Base-by-base conservation (phyloP, 2,797 vertebrate genomes). In the Avahi laniger region DNA sequence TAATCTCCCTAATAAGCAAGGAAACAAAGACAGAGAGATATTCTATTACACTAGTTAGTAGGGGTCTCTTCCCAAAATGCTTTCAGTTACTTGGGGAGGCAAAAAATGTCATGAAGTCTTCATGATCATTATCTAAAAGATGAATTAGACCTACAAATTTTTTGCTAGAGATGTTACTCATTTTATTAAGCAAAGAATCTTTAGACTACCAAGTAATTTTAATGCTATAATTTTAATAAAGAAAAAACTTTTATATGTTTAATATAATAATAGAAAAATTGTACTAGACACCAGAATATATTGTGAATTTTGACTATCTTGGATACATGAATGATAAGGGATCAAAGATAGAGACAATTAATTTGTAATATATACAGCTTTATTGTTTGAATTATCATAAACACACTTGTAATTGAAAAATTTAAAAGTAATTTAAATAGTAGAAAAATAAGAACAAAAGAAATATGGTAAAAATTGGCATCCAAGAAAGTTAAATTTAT, bases 381-480 rank as follows among this genome's bases (percentile, higher is more conserved):
- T 54, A n/a, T 46, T 90, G 17, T 75, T 81, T 85, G 24, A 83
- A 79, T 70, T 41, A 85, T 76, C 18, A 35, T 69, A 24, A 93
- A 86, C 8, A 84, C 24, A 38, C 33, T 38, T 80, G 11, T 43
- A 63, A 76, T 22, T 38, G 52, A 67, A 63, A 93, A 73, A 10
- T 33, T 78, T 33, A 22, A 35, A 72, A 82, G 26, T 57, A 89
- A 67, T 30, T 70, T 18, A 8, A 22, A 87, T 20, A 14, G 48
- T 24, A 87, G 35, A 81, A 69, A 73, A 80, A 75, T 61, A 81
- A 5, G 38, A 85, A 14, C 38, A 65, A 89, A 73, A 78, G 20
- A 83, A 22, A 83, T 73, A 67, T 43, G 33, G 14, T n/a, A 73
- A 95, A 93, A 96, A 73, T 59, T 88, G 46, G 24, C 76, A 28